phyloP scores from a whole-genome alignment of 2,888 invertebrate genomes.

The Sicus ferrugineus region DNA sequence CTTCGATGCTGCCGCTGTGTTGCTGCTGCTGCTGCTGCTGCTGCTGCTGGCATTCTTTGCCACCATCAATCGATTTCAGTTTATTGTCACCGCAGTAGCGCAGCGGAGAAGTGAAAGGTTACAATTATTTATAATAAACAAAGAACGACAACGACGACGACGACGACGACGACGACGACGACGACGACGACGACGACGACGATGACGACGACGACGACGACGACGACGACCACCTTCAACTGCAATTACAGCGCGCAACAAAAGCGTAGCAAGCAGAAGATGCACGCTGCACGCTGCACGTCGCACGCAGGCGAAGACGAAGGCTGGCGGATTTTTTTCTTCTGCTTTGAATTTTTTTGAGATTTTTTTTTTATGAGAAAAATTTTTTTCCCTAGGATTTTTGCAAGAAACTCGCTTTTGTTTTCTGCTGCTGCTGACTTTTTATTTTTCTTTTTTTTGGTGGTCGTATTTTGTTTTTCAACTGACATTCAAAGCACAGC shows the following conservation, averaged over 20 bases:
- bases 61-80: constrained; percentile 4
- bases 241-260: neutral
- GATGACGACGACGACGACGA: neutral
- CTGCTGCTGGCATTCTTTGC: neutral
- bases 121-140: constrained; percentile 23
- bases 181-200: neutral
- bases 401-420: too few relatives aligned
- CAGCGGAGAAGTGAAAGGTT: constrained; percentile 28
- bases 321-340: too few relatives aligned
- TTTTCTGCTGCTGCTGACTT: neutral
- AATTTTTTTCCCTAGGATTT: neutral
- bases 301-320: too few relatives aligned
- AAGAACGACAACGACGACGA: neutral
- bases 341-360: neutral
- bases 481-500: constrained; percentile 13
- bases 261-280: neutral
- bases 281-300: too few relatives aligned
- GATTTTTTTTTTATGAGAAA: neutral
- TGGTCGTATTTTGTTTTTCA: too few relatives aligned
- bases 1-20: too few relatives aligned
- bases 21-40: too few relatives aligned
- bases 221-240: neutral
- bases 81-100: constrained; percentile 18
- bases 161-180: neutral
- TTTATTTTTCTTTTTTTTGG: neutral